These are phyloP conservation scores for Charina bottae DNA, from an alignment of 2,113 vertebrate genomes.

Conservation along the genomic window DNA sequence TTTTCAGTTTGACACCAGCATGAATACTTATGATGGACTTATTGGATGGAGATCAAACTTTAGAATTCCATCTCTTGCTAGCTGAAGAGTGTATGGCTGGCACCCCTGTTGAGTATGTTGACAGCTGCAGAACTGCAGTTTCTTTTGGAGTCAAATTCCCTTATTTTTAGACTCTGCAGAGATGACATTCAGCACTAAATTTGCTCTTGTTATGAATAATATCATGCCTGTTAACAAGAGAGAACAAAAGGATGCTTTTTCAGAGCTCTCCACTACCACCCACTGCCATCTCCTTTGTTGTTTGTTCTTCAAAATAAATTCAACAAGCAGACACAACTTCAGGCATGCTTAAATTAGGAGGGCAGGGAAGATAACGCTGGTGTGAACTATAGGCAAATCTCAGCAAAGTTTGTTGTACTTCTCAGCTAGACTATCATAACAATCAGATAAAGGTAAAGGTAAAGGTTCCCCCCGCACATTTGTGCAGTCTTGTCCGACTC, in stretches of 20 bases:
- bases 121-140: slow-evolving; percentile 32
- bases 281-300: slow-evolving; percentile 11
- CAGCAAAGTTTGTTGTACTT: neutral
- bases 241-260: slow-evolving; percentile 47
- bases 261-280: neutral
- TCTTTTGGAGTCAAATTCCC: slow-evolving; percentile 40
- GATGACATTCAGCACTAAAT: slow-evolving; percentile 42
- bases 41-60: slow-evolving; percentile 28
- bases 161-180: slow-evolving; percentile 48
- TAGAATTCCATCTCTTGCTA: slow-evolving; percentile 22
- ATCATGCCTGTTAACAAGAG: slow-evolving; percentile 47
- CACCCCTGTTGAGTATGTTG: slow-evolving; percentile 52
- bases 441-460: too few species aligned
- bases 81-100: slow-evolving; percentile 4
- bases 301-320: slow-evolving; percentile 43
- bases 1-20: neutral
- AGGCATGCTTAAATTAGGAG: neutral
- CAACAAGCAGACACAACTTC: neutral
- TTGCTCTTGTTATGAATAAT: slow-evolving; percentile 54
- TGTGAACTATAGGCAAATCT: neutral
- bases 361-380: neutral
- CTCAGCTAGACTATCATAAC: neutral
- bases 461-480: too few species aligned
- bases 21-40: slow-evolving; percentile 39
- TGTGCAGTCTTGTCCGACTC: too few species aligned